Evolutionary conservation across 2,888 invertebrate genomes (phyloP).

Genomic region (Drosophila kambysellisi): DNA sequence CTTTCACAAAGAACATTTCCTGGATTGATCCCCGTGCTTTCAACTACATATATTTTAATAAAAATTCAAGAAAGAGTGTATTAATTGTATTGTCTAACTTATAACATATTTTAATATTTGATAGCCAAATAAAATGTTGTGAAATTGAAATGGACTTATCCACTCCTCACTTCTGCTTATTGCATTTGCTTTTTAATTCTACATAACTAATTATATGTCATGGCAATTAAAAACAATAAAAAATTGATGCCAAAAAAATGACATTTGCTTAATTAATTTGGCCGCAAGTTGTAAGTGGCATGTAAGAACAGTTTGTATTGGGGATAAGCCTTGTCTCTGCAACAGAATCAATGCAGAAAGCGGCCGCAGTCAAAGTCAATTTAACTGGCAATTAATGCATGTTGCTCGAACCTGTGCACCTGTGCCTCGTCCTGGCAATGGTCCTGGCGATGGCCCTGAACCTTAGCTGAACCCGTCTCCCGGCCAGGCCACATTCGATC

Average conservation of each 20-base stretch:
- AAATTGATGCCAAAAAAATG: not conserved
- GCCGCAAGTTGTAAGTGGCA: conserved; percentile 10
- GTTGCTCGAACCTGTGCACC: conserved; percentile 36
- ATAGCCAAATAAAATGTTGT: too few species aligned
- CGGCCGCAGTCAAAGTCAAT: conserved; percentile 75
- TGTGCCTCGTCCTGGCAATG: conserved; percentile 10
- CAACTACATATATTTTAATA: not conserved
- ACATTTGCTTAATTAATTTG: conserved; percentile 18
- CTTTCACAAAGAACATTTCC: not conserved
- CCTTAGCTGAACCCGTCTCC: conserved; percentile 9
- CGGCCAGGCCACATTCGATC: conserved; percentile 51
- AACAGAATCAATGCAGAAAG: conserved; percentile 48
- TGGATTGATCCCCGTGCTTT: not conserved
- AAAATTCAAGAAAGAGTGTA: not conserved
- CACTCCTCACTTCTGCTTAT: not conserved
- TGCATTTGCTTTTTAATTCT: not conserved
- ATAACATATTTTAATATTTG: too few species aligned
- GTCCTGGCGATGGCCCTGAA: conserved; percentile 1
- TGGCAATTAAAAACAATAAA: not conserved
- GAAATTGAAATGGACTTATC: too few species aligned
- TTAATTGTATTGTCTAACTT: too few species aligned
- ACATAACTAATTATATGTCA: not conserved
- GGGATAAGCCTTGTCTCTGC: conserved; percentile 17
- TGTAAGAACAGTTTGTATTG: conserved; percentile 1
- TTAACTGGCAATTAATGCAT: conserved; percentile 83